Evolutionary conservation across 35 echinoderm and acorn worm species (phyloP).

Genomic region (Stichopus chloronotus): DNA sequence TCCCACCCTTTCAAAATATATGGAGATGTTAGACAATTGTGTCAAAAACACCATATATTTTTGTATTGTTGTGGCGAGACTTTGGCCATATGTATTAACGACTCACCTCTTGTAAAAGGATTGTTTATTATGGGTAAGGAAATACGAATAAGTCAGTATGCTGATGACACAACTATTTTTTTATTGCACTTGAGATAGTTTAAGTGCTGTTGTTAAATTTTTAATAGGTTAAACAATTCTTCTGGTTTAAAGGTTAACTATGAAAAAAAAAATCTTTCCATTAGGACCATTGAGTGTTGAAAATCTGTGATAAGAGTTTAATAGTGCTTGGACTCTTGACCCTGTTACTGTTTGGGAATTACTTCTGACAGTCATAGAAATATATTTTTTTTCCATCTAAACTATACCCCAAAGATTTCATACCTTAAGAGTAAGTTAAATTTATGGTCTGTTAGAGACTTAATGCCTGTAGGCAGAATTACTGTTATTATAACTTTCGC

Average conservation of each 20-base stretch:
- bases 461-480: no score
- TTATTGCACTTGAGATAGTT: no score
- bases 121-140: not conserved
- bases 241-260: not conserved
- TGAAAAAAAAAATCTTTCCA: not conserved
- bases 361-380: no score
- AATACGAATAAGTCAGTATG: not conserved
- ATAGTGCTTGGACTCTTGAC: not conserved
- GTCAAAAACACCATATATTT: not conserved
- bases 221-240: no score
- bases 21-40: not conserved
- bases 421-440: no score
- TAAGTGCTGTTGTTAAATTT: not conserved
- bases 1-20: not conserved
- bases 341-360: no score
- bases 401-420: no score
- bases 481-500: no score
- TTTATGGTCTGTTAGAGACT: no score
- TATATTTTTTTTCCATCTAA: no score
- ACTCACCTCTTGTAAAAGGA: not conserved
- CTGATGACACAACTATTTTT: conserved; percentile 4
- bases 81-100: not conserved
- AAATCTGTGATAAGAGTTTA: not conserved
- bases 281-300: no score
- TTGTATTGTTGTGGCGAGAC: not conserved